Evolutionary conservation across 2,888 invertebrate genomes (phyloP), one percentile per base, ranked within the genome.

Genomic region (Electrophaes corylata): DNA sequence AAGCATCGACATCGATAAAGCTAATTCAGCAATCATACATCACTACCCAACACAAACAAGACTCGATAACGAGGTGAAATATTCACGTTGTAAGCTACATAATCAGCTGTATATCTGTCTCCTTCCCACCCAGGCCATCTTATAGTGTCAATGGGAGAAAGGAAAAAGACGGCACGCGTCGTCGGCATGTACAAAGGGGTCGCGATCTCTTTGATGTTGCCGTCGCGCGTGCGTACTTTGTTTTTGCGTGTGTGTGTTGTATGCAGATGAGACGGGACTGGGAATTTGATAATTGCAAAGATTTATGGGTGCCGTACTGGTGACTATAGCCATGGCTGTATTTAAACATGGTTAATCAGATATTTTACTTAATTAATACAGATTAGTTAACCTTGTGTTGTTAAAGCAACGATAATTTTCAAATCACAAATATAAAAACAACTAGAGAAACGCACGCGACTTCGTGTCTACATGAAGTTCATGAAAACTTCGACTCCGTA

Each of bases 11-110:
- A 86, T 83, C 81, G 79, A 80, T 71, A 68, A 70, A 71, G 67
- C 66, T 74, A 81, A 77, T 75, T 77, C 76, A 69, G 77, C 78
- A 73, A 75, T 70, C 45, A 67, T 75, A 67, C 85, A 80, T 72
- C 90, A 78, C 90, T 87, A 83, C 79, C 89, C 86, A 91, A 90
- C 90, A 87, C 90, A 91, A 91, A 91, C 91, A 91, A 90, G 88
- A 84, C 87, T 83, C 87, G 91, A 90, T 91, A 91, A 91, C 91
- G 91, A 91, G 91, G 91, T 91, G 91, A 91, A 91, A 91, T 91
- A 91, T 91, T 90, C 91, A 91, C 91, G 84, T 88, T 84, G 88
- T 85, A 82, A 84, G 83, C 86, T 86, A 84, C 75, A 87, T 91
- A 88, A 87, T 86, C 88, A 83, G 81, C 72, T 76, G 66, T 80